These are phyloP conservation scores for Alentia gelatinosa DNA, from an alignment of 2,888 invertebrate genomes.

Conservation along the genomic window DNA sequence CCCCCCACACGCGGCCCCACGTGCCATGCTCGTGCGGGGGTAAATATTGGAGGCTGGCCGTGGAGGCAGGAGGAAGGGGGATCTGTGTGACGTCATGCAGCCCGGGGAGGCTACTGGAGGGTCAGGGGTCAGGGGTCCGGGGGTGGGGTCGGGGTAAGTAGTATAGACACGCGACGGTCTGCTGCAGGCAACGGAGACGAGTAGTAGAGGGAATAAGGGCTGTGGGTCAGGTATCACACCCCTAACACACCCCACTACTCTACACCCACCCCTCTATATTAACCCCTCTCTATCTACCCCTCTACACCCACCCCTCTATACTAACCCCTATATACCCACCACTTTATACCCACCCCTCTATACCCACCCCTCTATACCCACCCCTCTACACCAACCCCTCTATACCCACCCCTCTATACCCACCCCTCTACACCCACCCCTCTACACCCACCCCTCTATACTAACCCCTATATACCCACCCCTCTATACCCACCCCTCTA, in stretches of 20 bases:
- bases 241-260: neutral
- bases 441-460: neutral
- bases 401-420: neutral
- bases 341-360: neutral
- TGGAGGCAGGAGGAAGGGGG: neutral
- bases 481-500: neutral
- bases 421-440: neutral
- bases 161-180: neutral
- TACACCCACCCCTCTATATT: neutral
- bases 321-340: neutral
- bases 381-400: neutral
- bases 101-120: neutral
- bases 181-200: neutral
- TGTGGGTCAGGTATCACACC: neutral
- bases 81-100: neutral
- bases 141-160: neutral
- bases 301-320: neutral
- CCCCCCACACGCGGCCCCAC: neutral
- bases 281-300: neutral
- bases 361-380: neutral
- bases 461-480: neutral
- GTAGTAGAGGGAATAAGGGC: neutral
- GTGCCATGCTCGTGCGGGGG: neutral
- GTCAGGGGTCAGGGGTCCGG: neutral
- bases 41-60: neutral